Evolutionary conservation across 1,140 invertebrate species (phyloP), one percentile per base, ranked within the genome.

Genomic region (Steinernema khuongi): DNA sequence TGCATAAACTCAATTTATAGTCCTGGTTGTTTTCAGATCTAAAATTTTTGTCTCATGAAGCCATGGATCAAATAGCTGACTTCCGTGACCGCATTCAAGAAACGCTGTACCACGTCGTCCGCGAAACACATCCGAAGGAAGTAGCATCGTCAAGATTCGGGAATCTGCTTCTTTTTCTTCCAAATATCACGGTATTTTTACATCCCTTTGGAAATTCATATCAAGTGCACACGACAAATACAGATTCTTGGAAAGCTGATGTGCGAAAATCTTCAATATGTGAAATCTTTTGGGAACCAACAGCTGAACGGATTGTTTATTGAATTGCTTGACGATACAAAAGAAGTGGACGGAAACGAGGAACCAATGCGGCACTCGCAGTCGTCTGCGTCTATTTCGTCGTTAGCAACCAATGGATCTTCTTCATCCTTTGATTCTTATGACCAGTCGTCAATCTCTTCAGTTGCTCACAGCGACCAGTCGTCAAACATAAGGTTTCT

Each of bases 111-210:
- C 85, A 84, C 70, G 84, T 85, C 18, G 82, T 84, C n/a, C 30
- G 84, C 22, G 82, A 85, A 73, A 84, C 80, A 36, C 82, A 84
- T 77, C 82, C 82, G 7, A 85, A 84, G 71, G 82, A 85, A 76
- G 82, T 83, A 0, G 82, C 82, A 1, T 84, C 82, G n/a, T 82
- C 80, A 22, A 33, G 82, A 29, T 84, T 84, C 44, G 82, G 82
- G 26, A 84, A 84, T 74, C 73, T 84, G 26, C 78, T 84, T 18
- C 72, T 84, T 2, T 82, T 84, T 50, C 36, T 84, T 7, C 82
- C 82, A 68, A 80, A 76, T 60, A 82, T 84, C 19, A 84, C 83
- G 83, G 77, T 81, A 68, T 30, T 68, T 19, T 1, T 33, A 26
- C 31, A 19, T 18, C 26, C 72, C 43, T 32, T 43, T 73, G 14